Base-by-base conservation (phyloP, 2,888 invertebrate species). In the Cylindroiulus punctatus region DNA sequence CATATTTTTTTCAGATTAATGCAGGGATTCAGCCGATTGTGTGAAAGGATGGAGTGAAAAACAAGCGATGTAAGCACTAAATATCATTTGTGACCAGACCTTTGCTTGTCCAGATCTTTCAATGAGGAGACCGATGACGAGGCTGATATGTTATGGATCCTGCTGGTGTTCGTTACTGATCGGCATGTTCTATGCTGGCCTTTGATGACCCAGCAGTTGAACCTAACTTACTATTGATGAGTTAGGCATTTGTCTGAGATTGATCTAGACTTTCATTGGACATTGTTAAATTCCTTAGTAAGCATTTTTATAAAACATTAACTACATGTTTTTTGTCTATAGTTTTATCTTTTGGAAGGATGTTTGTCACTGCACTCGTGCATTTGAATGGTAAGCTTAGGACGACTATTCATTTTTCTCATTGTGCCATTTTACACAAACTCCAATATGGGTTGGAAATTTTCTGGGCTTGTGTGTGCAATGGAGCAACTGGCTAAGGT, bases 121-220 rank as follows among this genome's bases (percentile, higher is more conserved):
- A 52, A 52, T 52, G 52, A 52, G 52, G 52, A 52, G 52, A 52
- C 14, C 52, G 52, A 52, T 52, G 52, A 52, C 52, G 52, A 52
- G 52, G 52, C 52, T 52, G 52, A 52, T n/a, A n/a, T 7, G 52
- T 52, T 52, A 10, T 42, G 19, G 52, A n/a, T 52, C 52, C 52
- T 52, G 19, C 52, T 52, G 52, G 52, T 52, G 52, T n/a, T 52
- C n/a, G 12, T 52, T 52, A n/a, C n/a, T n/a, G 52, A 52, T 19
- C n/a, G 52, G 7, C 52, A 52, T 52, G 52, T 52, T 52, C n/a
- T 52, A 52, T 52, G n/a, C 7, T 52, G 19, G n/a, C 12, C 52
- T 52, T n/a, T n/a, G n/a, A n/a, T 52, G 52, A 52, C 52, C 52
- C 52, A 52, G 52, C 7, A 3, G 52, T 52, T n/a, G 52, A 52